Evolutionary conservation across 2,888 invertebrate genomes (phyloP).

Genomic region (Anthophora plumipes): DNA sequence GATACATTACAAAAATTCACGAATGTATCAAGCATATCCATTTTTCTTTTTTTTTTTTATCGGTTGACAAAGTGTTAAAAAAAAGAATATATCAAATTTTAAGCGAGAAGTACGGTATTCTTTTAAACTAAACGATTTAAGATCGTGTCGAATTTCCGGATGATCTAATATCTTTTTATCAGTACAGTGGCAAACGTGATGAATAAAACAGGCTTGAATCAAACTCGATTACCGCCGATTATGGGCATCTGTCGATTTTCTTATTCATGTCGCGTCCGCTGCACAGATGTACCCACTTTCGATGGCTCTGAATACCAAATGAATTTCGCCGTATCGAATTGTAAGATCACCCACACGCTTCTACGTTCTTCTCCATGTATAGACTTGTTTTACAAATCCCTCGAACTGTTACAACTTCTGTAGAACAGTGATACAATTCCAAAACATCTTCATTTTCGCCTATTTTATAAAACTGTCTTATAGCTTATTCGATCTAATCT

Average conservation of each 20-base stretch:
- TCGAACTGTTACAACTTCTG: background rate
- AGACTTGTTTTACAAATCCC: constrained; percentile 40
- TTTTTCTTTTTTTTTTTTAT: no score
- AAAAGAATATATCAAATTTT: no score
- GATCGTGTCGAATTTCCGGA: background rate
- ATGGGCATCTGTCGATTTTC: constrained; percentile 38
- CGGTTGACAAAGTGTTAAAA: no score
- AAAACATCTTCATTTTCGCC: background rate
- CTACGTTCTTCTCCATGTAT: constrained; percentile 1
- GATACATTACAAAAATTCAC: no score
- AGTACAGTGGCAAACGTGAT: background rate
- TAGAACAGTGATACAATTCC: background rate
- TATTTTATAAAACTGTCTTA: background rate
- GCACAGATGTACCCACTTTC: constrained; percentile 77
- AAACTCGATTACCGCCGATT: constrained; percentile 33
- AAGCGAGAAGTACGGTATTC: no score
- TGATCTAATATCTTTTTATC: background rate
- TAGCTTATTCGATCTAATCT: no score
- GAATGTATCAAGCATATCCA: no score
- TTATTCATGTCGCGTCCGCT: constrained; percentile 71
- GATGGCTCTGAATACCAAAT: constrained; percentile 73
- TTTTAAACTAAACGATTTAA: background rate
- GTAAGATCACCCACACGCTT: constrained; percentile 30
- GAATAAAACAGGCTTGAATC: background rate
- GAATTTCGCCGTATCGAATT: constrained; percentile 38